Percentiles rank a stretch among this genome's conserved stretches.
These are phyloP conservation scores for Microctonus brassicae DNA, from an alignment of 2,888 invertebrate genomes.

Conservation along the genomic window DNA sequence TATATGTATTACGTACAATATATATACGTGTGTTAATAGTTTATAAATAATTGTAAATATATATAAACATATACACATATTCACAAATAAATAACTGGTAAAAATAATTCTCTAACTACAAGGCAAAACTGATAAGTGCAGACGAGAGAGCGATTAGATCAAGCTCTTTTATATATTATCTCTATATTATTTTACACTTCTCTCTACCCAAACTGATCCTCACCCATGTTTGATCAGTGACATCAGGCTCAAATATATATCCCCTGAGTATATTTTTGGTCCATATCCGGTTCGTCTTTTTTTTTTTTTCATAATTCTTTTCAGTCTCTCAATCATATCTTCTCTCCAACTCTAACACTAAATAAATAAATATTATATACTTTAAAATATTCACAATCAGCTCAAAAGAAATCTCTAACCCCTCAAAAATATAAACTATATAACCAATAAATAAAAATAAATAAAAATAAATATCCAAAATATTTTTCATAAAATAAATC, in stretches of 20 bases:
- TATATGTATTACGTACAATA: too few relatives aligned
- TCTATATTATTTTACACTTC: slow-evolving; percentile 50
- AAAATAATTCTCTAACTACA: slow-evolving; percentile 2
- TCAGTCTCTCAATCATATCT: too few relatives aligned
- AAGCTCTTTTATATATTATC: slow-evolving; percentile 57
- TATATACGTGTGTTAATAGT: too few relatives aligned
- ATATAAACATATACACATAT: not conserved
- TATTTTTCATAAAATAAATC: not conserved
- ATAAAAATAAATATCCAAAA: not conserved
- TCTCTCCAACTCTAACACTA: too few relatives aligned
- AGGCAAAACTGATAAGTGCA: slow-evolving; percentile 53
- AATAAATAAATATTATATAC: too few relatives aligned
- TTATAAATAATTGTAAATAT: too few relatives aligned
- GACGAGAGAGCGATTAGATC: slow-evolving; percentile 61
- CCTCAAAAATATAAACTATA: too few relatives aligned
- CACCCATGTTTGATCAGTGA: slow-evolving; percentile 65
- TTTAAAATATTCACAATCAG: not conserved
- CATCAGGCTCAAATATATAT: slow-evolving; percentile 54
- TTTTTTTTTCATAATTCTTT: not conserved
- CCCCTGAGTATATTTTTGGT: slow-evolving; percentile 49
- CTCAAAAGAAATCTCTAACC: not conserved
- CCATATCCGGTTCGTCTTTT: slow-evolving; percentile 59
- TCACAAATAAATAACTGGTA: not conserved
- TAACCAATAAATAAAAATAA: not conserved
- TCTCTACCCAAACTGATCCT: slow-evolving; percentile 48